Percentiles rank a stretch among this genome's conserved stretches.
Conservation (phyloP, 2,113 vertebrate genomes). For the Ammodytes dubius region DNA sequence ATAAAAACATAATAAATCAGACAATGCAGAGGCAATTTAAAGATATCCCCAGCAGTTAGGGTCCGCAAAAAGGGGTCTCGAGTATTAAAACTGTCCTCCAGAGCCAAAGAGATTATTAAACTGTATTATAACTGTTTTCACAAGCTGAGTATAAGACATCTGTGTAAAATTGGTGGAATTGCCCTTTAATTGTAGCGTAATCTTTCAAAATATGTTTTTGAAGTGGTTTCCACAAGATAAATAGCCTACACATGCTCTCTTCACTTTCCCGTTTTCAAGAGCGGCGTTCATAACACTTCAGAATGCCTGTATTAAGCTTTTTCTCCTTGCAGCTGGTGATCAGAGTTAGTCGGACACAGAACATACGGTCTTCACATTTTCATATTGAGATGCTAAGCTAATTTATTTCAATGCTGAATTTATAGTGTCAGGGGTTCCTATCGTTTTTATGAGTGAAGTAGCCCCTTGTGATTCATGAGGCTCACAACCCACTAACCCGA, state of each 20-base stretch:
- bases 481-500: constrained; percentile 53
- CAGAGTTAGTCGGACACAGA: constrained; percentile 21
- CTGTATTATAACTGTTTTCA: constrained; percentile 3
- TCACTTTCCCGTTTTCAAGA: background rate
- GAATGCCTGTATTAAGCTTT: constrained; percentile 15
- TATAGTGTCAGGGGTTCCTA: constrained; percentile 8
- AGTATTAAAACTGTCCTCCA: too few species aligned
- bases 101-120: background rate
- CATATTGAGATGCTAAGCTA: constrained; percentile 56
- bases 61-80: too few species aligned
- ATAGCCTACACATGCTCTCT: background rate
- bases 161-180: background rate
- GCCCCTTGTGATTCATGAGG: constrained; percentile 39
- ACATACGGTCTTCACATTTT: constrained; percentile 29
- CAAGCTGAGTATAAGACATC: background rate
- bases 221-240: background rate
- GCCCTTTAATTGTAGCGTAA: background rate
- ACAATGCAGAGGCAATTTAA: too few species aligned
- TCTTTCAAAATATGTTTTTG: background rate
- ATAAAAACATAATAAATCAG: too few species aligned
- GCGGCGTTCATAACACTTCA: background rate
- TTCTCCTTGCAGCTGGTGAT: constrained; percentile 20
- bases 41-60: too few species aligned
- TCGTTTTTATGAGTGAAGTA: constrained; percentile 42
- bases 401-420: constrained; percentile 46